Conservation (phyloP, 1,140 invertebrate genomes). For the Lysiphlebus fabarum region DNA sequence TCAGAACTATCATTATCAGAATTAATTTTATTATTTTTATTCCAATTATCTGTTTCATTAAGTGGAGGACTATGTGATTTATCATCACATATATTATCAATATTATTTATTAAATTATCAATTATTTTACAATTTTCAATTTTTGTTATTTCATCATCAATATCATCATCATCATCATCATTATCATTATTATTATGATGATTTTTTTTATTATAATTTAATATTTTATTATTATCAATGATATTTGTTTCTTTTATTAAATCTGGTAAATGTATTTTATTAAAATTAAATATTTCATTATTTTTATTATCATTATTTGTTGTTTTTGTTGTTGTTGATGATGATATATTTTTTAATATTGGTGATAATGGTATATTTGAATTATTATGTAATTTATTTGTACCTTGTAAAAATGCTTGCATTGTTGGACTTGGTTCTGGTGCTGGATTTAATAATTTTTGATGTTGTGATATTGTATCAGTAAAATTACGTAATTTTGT, state of each 20-base stretch:
- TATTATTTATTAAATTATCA: background rate
- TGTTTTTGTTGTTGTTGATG: slow-evolving; percentile 34
- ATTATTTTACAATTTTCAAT: background rate
- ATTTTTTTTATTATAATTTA: background rate
- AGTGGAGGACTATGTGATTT: slow-evolving; percentile 60
- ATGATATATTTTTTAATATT: slow-evolving; percentile 27
- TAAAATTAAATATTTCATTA: slow-evolving; percentile 16
- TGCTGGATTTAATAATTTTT: slow-evolving; percentile 80
- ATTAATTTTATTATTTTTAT: slow-evolving; percentile 42
- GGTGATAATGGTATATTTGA: slow-evolving; percentile 41
- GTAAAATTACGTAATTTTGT: slow-evolving; percentile 78
- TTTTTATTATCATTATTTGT: slow-evolving; percentile 18
- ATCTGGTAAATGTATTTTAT: slow-evolving; percentile 43
- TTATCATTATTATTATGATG: slow-evolving; percentile 18
- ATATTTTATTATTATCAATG: slow-evolving; percentile 38
- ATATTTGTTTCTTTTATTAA: slow-evolving; percentile 49
- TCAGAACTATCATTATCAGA: slow-evolving; percentile 28
- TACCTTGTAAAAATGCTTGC: slow-evolving; percentile 66
- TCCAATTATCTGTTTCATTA: slow-evolving; percentile 65
- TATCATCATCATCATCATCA: slow-evolving; percentile 13
- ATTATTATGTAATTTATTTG: slow-evolving; percentile 47
- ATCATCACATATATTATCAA: slow-evolving; percentile 33
- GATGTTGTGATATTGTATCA: slow-evolving; percentile 82
- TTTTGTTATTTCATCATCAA: slow-evolving; percentile 11
- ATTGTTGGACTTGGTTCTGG: slow-evolving; percentile 71